Evolutionary conservation across 2,113 vertebrate species (phyloP).

Genomic region (Gasterosteus nipponicus): DNA sequence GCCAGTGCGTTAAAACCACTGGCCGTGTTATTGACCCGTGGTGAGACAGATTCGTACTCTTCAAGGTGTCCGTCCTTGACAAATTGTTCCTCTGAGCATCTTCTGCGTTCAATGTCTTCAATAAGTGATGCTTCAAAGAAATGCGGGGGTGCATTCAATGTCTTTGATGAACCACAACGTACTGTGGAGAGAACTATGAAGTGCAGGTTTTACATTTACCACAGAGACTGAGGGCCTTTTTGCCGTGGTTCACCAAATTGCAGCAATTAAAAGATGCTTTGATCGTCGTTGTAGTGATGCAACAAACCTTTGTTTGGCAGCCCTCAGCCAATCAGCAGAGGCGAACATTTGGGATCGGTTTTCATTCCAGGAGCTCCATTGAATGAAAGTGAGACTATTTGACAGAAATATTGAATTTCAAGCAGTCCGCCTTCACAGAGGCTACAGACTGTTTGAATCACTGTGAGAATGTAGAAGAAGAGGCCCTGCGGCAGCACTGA

Average conservation of each 20-base stretch:
- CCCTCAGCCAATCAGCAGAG: no score
- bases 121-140: constrained; percentile 10
- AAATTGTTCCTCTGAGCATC: constrained; percentile 2
- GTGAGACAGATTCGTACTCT: constrained; percentile 12
- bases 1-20: background rate
- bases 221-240: background rate
- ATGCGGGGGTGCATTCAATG: background rate
- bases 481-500: background rate
- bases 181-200: background rate
- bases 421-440: constrained; percentile 35
- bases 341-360: background rate
- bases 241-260: background rate
- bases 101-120: background rate
- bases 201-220: background rate
- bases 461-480: background rate
- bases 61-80: constrained; percentile 5
- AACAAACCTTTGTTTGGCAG: no score
- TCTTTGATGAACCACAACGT: constrained; percentile 3
- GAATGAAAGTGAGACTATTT: constrained; percentile 8
- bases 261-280: background rate
- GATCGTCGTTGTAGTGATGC: no score
- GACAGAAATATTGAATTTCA: constrained; percentile 32
- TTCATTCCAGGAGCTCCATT: background rate
- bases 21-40: background rate
- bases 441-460: constrained; percentile 19